Base-by-base conservation (phyloP, 2,888 invertebrate species). In the Dichetophora obliterata region DNA sequence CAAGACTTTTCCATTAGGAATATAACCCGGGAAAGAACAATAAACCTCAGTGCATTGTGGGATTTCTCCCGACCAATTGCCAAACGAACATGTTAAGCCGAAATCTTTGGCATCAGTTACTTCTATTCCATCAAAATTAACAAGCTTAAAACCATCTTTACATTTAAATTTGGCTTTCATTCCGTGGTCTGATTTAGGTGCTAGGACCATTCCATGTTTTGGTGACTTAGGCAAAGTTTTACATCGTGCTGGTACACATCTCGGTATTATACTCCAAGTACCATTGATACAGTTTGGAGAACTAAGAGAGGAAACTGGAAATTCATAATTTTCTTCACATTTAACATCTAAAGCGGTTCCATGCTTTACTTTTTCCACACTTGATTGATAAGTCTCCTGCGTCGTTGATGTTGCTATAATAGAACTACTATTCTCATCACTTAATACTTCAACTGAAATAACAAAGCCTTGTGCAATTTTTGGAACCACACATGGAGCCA, bases 141-240 rank as follows among this genome's bases (percentile, higher is more conserved):
- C 92, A n/a, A 98, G 89, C 78, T 93, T 93, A 86, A 92, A 99
- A 0, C 99, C 99, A 84, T 98, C 98, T 84, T 96, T 95, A 86
- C 99, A 99, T 81, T 95, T 93, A 88, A 97, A 99, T 37, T 95
- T 91, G 0, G 99, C 99, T 85, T 94, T 94, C 95, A 97, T 97
- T 0, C 98, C 97, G 86, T 99, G 99, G 80, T 97, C 96, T n/a
- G 97, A 97, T 86, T 98, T 98, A 0, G 98, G 97, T 0, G 98
- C 99, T 76, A 99, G 94, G 5, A 98, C 97, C 93, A 98, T 96
- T 0, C 99, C 98, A 84, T 98, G 95, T 74, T 95, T 94, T 0
- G 99, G 97, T 4, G 94, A 91, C 78, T 92, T 93, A 0, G 98
- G 98, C 91, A 97, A 93, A 83, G 90, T 91, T 85, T 95, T 95